Evolutionary conservation across 2,113 vertebrate genomes (phyloP).

Genomic region (Python bivittatus): DNA sequence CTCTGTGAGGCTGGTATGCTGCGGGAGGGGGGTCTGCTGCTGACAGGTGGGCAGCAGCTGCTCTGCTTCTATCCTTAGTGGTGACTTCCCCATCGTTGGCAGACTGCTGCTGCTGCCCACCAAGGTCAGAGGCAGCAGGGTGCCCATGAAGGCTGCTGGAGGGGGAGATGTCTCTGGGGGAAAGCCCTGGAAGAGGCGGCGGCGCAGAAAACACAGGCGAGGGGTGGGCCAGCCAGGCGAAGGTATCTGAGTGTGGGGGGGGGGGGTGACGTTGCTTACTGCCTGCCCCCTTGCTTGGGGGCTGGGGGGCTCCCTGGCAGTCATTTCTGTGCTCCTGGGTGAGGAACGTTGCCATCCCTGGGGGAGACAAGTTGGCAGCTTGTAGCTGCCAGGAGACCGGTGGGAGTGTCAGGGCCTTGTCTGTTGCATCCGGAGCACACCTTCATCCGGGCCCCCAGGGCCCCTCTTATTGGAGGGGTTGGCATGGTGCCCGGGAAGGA

Average conservation of each 20-base stretch:
- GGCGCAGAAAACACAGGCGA: not conserved
- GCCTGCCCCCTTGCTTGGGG: not conserved
- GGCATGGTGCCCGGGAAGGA: not conserved
- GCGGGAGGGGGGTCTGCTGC: not conserved
- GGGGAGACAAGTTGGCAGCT: too few species aligned
- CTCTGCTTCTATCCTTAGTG: not conserved
- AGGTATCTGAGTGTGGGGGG: not conserved
- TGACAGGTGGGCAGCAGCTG: constrained; percentile 19
- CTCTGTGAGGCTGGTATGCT: not conserved
- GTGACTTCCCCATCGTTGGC: not conserved
- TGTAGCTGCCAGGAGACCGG: not conserved
- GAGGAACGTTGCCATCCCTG: not conserved
- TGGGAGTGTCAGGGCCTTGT: not conserved
- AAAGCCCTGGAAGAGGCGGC: not conserved
- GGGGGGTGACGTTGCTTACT: not conserved
- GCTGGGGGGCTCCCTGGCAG: not conserved
- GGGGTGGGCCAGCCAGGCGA: not conserved
- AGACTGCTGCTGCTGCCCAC: not conserved
- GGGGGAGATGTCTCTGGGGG: not conserved
- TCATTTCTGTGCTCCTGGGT: not conserved
- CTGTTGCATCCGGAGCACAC: not conserved
- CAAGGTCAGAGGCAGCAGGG: constrained; percentile 7
- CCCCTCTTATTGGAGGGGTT: not conserved
- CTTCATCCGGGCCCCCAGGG: too few species aligned
- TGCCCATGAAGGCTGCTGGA: not conserved